phyloP scores from a whole-genome alignment of 2,888 invertebrate species.

The Nebria salina region DNA sequence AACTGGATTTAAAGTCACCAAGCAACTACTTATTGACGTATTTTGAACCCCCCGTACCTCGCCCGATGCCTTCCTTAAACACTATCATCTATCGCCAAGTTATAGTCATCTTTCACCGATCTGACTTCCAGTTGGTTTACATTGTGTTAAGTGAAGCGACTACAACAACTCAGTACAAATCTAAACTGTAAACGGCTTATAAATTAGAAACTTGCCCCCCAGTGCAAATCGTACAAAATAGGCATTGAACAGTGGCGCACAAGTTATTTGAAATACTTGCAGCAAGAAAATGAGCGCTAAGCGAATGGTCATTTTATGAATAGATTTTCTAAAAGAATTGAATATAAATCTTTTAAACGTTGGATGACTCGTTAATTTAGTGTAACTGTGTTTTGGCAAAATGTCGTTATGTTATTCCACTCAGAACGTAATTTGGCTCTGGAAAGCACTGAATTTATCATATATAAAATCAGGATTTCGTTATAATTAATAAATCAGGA shows the following conservation, averaged over 20 bases:
- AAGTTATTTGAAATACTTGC: too few species aligned
- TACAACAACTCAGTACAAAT: constrained; percentile 2
- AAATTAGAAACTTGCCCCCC: constrained; percentile 15
- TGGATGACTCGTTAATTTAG: neutral
- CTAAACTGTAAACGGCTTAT: neutral
- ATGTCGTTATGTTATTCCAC: neutral
- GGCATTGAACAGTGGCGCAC: neutral
- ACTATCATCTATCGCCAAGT: neutral
- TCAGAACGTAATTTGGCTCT: neutral
- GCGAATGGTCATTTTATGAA: too few species aligned
- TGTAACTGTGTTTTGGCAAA: neutral
- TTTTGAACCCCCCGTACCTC: neutral
- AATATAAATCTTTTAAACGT: neutral
- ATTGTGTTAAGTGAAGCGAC: neutral
- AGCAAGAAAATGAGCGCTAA: too few species aligned
- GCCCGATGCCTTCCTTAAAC: neutral
- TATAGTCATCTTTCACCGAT: neutral
- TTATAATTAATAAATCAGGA: neutral
- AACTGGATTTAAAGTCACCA: too few species aligned
- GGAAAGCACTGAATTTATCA: neutral
- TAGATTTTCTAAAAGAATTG: neutral
- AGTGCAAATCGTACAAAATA: neutral
- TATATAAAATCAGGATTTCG: neutral
- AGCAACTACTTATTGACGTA: neutral
- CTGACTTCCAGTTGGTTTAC: neutral